Percentiles rank a stretch among this genome's conserved stretches.
Evolutionary conservation across 2,113 vertebrate genomes (phyloP).

Genomic region (Coturnix japonica): DNA sequence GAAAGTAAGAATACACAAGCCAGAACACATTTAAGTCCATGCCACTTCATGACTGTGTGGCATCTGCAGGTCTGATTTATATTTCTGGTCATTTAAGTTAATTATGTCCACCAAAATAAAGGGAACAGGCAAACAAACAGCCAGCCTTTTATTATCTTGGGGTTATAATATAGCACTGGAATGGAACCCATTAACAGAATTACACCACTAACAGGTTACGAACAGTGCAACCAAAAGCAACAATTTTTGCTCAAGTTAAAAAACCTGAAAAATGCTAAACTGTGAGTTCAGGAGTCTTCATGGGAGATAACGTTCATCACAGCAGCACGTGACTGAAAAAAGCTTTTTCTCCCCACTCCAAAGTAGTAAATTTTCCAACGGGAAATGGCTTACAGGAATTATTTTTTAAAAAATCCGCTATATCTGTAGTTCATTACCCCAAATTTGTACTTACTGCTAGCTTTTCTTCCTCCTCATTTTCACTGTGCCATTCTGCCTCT

Average conservation of each 20-base stretch:
- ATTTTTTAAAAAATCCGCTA: not conserved
- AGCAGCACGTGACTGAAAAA: not conserved
- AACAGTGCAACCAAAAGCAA: conserved; percentile 25
- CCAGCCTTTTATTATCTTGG: not conserved
- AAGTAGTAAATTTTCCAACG: not conserved
- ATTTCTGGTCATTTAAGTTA: not conserved
- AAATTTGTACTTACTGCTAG: conserved; percentile 85
- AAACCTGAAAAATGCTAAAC: not conserved
- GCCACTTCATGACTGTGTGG: not conserved
- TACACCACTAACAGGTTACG: conserved; percentile 47
- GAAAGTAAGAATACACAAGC: not conserved
- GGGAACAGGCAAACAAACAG: not conserved
- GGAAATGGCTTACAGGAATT: not conserved
- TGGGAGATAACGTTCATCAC: not conserved
- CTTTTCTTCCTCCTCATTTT: conserved; percentile 92
- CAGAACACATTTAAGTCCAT: not conserved
- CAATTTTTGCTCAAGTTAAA: not conserved
- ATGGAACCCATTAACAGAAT: conserved; percentile 57
- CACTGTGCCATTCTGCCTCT: conserved; percentile 95
- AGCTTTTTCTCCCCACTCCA: not conserved
- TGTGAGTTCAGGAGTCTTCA: not conserved
- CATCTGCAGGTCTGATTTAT: not conserved
- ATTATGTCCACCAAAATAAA: conserved; percentile 57
- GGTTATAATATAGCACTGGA: conserved; percentile 51
- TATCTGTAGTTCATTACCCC: not conserved